A percentile compares a stretch with the other conserved stretches of the same genome.
These are phyloP conservation scores for Lophius piscatorius DNA, from an alignment of 2,113 vertebrate genomes.

Conservation along the genomic window DNA sequence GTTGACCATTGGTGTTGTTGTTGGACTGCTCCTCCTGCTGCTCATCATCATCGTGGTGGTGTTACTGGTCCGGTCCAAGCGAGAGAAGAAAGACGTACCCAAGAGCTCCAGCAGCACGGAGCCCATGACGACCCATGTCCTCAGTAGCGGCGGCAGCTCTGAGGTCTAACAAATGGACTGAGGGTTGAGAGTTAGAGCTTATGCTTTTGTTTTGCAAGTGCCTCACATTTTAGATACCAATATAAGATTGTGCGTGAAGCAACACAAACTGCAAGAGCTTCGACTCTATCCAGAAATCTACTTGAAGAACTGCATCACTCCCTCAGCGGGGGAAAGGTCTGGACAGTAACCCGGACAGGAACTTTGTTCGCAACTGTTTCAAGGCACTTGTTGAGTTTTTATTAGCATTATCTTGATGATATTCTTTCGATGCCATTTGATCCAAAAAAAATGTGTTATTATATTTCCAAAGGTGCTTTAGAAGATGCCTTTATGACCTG, in stretches of 20 bases:
- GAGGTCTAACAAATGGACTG: conserved; percentile 84
- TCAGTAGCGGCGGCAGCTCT: conserved; percentile 82
- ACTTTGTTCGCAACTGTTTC: conserved; percentile 40
- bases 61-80: conserved; percentile 75
- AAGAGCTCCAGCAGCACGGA: conserved; percentile 76
- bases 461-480: conserved; percentile 74
- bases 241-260: conserved; percentile 57
- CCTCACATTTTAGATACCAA: conserved; percentile 71
- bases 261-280: conserved; percentile 61
- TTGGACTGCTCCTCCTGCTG: conserved; percentile 79
- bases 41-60: conserved; percentile 73
- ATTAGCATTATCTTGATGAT: conserved; percentile 46
- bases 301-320: conserved; percentile 68
- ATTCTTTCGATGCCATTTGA: conserved; percentile 52
- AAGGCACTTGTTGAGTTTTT: conserved; percentile 48
- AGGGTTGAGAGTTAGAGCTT: conserved; percentile 17
- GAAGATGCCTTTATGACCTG: conserved; percentile 34
- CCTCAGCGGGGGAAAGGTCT: conserved; percentile 13
- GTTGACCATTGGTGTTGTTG: conserved; percentile 76
- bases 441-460: conserved; percentile 55
- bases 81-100: conserved; percentile 59
- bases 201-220: conserved; percentile 74
- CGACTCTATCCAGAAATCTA: conserved; percentile 65
- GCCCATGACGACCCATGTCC: conserved; percentile 80
- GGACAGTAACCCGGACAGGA: conserved; percentile 27